Base-by-base conservation (phyloP, 2,888 invertebrate genomes). In the Dasypolia templi region DNA sequence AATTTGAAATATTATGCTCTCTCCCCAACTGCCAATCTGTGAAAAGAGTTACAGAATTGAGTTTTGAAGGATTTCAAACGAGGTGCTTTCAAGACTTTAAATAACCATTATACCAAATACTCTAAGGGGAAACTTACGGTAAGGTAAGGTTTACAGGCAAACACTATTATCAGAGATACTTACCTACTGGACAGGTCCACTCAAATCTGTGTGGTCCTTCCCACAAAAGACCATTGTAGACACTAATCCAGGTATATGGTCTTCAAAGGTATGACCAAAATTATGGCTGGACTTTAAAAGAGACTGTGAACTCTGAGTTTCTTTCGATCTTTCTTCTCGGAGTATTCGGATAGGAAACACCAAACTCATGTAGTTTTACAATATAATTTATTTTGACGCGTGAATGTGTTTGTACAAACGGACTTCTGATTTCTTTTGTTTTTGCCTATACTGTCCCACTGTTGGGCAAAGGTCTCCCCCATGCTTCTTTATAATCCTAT, bases 1-100 rank as follows among this genome's bases (percentile, higher is more conserved):
- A 42, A 61, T 75, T 35, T 44, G 55, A 75, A 75, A 61, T 77
- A 44, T 49, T 61, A 44, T 35, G 53, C 59, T 32, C 32, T 14
- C 26, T 44, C 35, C 9, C 7, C 3, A 26, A 9, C 22, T 39
- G 14, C 2, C 4, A 19, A 11, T 4, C n/a, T 58, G 22, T 49
- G 11, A 32, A 53, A 46, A 59, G 32, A 26, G 26, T 51, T 14
- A 1, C 7, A 22, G 19, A 26, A 2, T 26, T 29, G 19, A 26
- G 6, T 14, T 19, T 63, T 26, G 5, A 32, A 49, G 2, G 4
- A 51, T 29, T 44, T 14, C 19, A 17, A 53, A 22, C 2, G 14
- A 51, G 14, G 5, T 44, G 53, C 39, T 62, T 62, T 35, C 32
- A 29, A 6, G 12, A 32, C 14, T 42, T n/a, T n/a, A n/a, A n/a